Percentiles rank a stretch among this genome's conserved stretches.
phyloP scores from a whole-genome alignment of 1,140 invertebrate genomes.

The Galendromus occidentalis region DNA sequence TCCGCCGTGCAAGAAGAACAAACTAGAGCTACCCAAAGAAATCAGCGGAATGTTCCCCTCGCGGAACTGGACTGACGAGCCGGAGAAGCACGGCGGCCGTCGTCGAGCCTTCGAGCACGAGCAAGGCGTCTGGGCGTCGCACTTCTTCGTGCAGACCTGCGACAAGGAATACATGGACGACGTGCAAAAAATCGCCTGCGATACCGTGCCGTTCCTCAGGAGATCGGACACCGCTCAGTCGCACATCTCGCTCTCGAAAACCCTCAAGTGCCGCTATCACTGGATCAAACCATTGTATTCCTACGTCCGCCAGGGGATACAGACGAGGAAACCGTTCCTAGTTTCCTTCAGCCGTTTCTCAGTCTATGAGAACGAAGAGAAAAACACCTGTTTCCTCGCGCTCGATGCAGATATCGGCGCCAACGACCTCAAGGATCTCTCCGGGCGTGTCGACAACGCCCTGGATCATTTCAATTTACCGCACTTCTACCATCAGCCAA shows the following conservation, averaged over 20 bases:
- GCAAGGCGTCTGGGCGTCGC: conserved; percentile 24
- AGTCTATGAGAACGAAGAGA: conserved; percentile 23
- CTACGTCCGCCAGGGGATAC: conserved; percentile 18
- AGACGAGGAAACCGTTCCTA: conserved; percentile 17
- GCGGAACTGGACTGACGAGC: conserved; percentile 17
- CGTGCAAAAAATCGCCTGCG: not conserved
- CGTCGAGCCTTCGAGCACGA: conserved; percentile 22
- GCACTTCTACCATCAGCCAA: conserved; percentile 21
- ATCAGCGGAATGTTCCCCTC: not conserved
- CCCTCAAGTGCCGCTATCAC: conserved; percentile 23
- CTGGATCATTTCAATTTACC: conserved; percentile 22
- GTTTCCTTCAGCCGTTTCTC: conserved; percentile 18
- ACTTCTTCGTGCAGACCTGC: conserved; percentile 20
- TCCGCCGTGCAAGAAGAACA: not conserved
- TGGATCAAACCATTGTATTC: conserved; percentile 23
- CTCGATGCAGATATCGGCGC: conserved; percentile 17
- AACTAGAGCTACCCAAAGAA: not conserved
- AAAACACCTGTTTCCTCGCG: conserved; percentile 21
- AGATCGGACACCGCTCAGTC: not conserved
- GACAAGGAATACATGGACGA: conserved; percentile 13
- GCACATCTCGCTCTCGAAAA: conserved; percentile 23
- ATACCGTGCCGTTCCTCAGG: not conserved
- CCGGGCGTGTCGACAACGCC: conserved; percentile 18
- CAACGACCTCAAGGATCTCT: conserved; percentile 17
- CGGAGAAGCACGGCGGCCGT: conserved; percentile 20